A percentile compares a stretch with the other conserved stretches of the same genome.
phyloP scores from a whole-genome alignment of 2,113 vertebrate genomes.

The Danionella cerebrum region DNA sequence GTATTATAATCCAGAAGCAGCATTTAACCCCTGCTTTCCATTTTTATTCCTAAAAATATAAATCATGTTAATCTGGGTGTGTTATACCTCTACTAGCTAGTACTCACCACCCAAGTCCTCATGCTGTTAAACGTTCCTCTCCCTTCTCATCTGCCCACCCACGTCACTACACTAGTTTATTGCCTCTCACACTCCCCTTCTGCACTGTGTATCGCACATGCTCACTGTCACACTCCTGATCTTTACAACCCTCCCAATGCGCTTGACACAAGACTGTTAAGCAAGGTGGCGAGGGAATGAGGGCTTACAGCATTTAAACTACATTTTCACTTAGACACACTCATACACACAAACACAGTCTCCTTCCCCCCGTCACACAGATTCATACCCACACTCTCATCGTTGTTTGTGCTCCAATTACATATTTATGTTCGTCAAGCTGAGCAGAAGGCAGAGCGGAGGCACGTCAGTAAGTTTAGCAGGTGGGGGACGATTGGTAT shows the following conservation, averaged over 20 bases:
- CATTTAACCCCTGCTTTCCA: not conserved
- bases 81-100: slow-evolving; percentile 65
- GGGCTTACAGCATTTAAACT: slow-evolving; percentile 13
- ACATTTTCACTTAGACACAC: slow-evolving; percentile 20
- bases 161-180: slow-evolving; percentile 21
- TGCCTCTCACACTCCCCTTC: slow-evolving; percentile 8
- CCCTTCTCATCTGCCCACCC: slow-evolving; percentile 20
- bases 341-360: not conserved
- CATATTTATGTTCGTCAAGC: slow-evolving; percentile 47
- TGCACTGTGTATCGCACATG: not conserved
- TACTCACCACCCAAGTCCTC: slow-evolving; percentile 58
- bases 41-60: slow-evolving; percentile 46
- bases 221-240: slow-evolving; percentile 5
- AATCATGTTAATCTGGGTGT: slow-evolving; percentile 66
- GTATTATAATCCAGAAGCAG: too few species aligned
- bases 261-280: slow-evolving; percentile 20
- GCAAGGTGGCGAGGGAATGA: slow-evolving; percentile 11
- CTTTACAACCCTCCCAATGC: slow-evolving; percentile 8
- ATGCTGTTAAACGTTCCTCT: slow-evolving; percentile 31
- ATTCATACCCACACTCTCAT: slow-evolving; percentile 24
- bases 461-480: slow-evolving; percentile 33
- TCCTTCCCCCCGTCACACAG: slow-evolving; percentile 11
- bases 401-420: slow-evolving; percentile 42
- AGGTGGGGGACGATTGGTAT: slow-evolving; percentile 25
- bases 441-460: slow-evolving; percentile 29